Evolutionary conservation across 2,888 invertebrate species (phyloP), one percentile per base, ranked within the genome.

Genomic region (Ceriagrion tenellum): DNA sequence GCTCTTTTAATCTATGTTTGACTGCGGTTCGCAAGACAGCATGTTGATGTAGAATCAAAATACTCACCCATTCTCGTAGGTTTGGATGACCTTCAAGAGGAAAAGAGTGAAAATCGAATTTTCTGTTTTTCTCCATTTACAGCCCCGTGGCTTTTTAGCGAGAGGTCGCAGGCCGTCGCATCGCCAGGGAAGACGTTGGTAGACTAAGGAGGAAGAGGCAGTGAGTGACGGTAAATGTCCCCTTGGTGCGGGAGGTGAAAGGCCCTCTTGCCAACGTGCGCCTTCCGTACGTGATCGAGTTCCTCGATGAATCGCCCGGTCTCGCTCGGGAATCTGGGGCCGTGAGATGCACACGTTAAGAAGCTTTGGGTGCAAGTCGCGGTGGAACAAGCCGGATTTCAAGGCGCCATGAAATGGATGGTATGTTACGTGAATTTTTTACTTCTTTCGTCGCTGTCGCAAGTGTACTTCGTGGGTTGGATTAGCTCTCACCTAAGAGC

Each of bases 271-370:
- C 23, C 18, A 63, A 26, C 20, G 59, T 23, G 47, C 47, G 2
- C 4, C 47, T 1, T 59, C 69, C 47, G 8, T 81, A 93, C 93
- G 93, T 93, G 93, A 93, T 93, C 93, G 40, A 93, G 69, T 47
- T 93, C 26, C 35, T 10, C 55, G 93, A 93, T 93, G 69, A 93
- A 93, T 93, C 26, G 69, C 47, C 59, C 40, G 81, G 35, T 26
- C n/a, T 69, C 69, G 35, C 26, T 40, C 26, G n/a, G 74, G 93
- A 74, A 93, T 93, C 47, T 47, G 47, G 35, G 59, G 59, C 59
- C 30, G 26, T 55, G 59, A 3, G 40, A 90, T 90, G 90, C 6
- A 55, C 18, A 55, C 56, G 90, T 6, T 16, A 20, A n/a, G 90
- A 13, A 55, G 55, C 47, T 59, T 91, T 91, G 59, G 69, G n/a